phyloP scores from a whole-genome alignment of 2,888 invertebrate species.

The Desoria tigrina region DNA sequence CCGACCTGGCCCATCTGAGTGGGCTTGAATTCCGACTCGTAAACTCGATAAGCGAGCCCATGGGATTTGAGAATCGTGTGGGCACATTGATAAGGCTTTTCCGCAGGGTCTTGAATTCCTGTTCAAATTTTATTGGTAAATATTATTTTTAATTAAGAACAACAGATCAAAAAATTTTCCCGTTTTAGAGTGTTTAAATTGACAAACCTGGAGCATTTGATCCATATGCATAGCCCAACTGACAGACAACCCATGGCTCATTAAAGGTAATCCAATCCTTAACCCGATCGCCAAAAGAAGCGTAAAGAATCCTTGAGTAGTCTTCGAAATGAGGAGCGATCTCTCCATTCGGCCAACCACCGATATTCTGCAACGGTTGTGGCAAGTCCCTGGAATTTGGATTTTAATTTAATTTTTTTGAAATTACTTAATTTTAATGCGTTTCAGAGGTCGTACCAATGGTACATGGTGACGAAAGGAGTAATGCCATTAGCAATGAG shows the following conservation, averaged over 20 bases:
- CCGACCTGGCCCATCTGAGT: conserved; percentile 50
- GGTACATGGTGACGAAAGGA: conserved; percentile 59
- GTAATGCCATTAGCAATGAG: conserved; percentile 56
- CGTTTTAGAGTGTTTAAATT: too few relatives aligned
- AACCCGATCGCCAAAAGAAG: conserved; percentile 61
- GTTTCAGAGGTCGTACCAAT: conserved; percentile 3
- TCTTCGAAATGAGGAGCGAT: conserved; percentile 60
- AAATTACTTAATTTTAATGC: too few relatives aligned
- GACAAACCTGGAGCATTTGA: neutral
- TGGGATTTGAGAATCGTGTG: conserved; percentile 59
- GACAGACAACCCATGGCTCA: conserved; percentile 26
- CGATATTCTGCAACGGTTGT: conserved; percentile 61
- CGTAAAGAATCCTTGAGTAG: conserved; percentile 60
- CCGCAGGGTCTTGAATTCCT: conserved; percentile 56
- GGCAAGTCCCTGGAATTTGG: conserved; percentile 59
- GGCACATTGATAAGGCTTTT: conserved; percentile 60
- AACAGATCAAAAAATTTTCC: too few relatives aligned
- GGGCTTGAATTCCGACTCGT: conserved; percentile 54
- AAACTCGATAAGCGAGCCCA: conserved; percentile 57
- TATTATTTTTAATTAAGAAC: too few relatives aligned
- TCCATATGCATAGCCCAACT: conserved; percentile 22
- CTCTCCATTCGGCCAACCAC: conserved; percentile 58
- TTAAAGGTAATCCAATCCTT: conserved; percentile 46
- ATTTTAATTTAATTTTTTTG: too few relatives aligned
- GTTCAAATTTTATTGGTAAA: neutral